Percentiles rank a stretch among this genome's conserved stretches.
These are phyloP conservation scores for Phenganax subtilis DNA, from an alignment of 92 coral and sea anemone species.

Conservation along the genomic window DNA sequence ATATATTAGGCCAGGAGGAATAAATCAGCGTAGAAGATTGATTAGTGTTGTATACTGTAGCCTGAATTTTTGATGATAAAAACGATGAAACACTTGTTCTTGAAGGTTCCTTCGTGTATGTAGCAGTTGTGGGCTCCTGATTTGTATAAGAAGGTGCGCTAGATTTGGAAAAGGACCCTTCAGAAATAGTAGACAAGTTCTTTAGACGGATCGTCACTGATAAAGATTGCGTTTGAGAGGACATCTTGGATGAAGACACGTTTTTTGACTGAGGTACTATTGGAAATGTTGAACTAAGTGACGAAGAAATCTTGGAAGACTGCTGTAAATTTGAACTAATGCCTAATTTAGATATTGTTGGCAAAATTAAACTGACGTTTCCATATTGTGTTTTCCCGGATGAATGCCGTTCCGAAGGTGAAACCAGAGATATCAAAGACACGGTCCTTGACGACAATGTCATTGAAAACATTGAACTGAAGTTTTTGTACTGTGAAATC, in stretches of 20 bases:
- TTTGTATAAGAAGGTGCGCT: conserved; percentile 3
- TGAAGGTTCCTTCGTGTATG: conserved; percentile 6
- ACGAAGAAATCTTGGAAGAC: too few relatives aligned
- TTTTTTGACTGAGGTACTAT: too few relatives aligned
- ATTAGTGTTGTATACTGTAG: neutral
- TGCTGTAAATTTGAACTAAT: too few relatives aligned
- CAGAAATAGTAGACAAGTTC: conserved; percentile 2
- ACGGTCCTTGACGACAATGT: too few relatives aligned
- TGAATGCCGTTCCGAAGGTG: too few relatives aligned
- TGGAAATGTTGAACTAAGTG: too few relatives aligned
- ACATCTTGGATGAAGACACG: neutral
- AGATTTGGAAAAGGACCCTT: neutral
- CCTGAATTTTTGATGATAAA: neutral
- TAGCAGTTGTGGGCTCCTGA: neutral
- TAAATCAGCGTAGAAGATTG: neutral
- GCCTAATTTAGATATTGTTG: too few relatives aligned
- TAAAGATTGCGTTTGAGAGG: neutral
- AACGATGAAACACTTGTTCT: neutral
- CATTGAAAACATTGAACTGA: too few relatives aligned
- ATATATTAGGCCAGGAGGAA: conserved; percentile 1
- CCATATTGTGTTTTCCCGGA: too few relatives aligned
- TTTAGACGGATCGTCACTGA: neutral
- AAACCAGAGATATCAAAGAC: too few relatives aligned
- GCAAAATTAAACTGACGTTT: too few relatives aligned
- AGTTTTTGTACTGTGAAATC: neutral